Conservation (phyloP, 2,113 vertebrate genomes). For the Arizona elegans region DNA sequence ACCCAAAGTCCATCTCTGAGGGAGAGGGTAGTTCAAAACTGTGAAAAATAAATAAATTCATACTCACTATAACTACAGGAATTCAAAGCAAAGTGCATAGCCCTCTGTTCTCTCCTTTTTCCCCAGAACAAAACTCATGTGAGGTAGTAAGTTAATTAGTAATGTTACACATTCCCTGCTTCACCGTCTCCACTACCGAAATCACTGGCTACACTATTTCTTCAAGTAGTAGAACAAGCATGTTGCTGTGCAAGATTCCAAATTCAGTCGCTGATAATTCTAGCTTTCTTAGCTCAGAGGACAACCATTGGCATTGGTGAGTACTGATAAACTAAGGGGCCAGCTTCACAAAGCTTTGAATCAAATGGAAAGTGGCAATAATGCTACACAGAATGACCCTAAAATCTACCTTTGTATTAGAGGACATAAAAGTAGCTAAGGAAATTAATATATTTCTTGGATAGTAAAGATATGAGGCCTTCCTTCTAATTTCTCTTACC, state of each 20-base stretch:
- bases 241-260: neutral
- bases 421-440: neutral
- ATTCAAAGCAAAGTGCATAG: neutral
- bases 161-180: neutral
- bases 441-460: neutral
- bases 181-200: neutral
- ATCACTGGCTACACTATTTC: neutral
- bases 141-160: neutral
- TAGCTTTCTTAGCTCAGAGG: neutral
- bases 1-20: neutral
- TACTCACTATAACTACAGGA: neutral
- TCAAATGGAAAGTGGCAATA: neutral
- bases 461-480: neutral
- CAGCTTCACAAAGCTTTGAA: neutral
- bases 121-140: neutral
- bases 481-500: neutral
- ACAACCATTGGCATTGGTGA: neutral
- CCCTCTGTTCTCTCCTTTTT: neutral
- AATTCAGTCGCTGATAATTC: neutral
- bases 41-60: neutral
- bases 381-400: neutral
- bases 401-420: neutral
- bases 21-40: neutral
- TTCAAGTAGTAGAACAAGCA: neutral
- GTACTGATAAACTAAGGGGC: neutral